A percentile compares a stretch with the other conserved stretches of the same genome.
Evolutionary conservation across 2,797 vertebrate species (phyloP).

Genomic region (Orestias chungarensis): DNA sequence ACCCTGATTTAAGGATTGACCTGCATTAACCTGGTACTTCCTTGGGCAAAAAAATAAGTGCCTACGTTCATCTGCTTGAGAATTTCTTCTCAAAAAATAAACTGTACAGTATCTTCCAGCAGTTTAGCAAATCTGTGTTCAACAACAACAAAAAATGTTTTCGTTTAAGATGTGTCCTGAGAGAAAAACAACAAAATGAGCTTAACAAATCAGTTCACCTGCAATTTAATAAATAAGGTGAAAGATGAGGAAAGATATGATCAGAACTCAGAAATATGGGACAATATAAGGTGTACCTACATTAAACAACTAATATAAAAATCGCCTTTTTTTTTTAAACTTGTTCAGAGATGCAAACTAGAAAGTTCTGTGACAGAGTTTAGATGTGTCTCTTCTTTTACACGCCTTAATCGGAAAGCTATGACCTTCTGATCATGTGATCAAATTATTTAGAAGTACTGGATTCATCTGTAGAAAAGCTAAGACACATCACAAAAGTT

Average conservation of each 20-base stretch:
- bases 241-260: neutral
- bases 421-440: neutral
- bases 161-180: too few species aligned
- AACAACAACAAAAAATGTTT: too few species aligned
- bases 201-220: too few species aligned
- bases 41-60: too few species aligned
- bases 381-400: neutral
- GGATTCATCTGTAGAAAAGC: neutral
- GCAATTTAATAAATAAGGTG: neutral
- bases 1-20: too few species aligned
- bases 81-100: too few species aligned
- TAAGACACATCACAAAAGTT: neutral
- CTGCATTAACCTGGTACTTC: too few species aligned
- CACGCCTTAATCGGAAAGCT: neutral
- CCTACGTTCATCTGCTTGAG: too few species aligned
- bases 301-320: neutral
- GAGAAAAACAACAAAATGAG: too few species aligned
- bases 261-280: neutral
- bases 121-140: too few species aligned
- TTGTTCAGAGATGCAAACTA: neutral
- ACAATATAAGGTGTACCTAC: neutral
- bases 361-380: neutral
- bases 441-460: neutral
- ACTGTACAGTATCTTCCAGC: too few species aligned
- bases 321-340: neutral